Base-by-base conservation (phyloP, 2,797 vertebrate genomes). In the Gila robusta region DNA sequence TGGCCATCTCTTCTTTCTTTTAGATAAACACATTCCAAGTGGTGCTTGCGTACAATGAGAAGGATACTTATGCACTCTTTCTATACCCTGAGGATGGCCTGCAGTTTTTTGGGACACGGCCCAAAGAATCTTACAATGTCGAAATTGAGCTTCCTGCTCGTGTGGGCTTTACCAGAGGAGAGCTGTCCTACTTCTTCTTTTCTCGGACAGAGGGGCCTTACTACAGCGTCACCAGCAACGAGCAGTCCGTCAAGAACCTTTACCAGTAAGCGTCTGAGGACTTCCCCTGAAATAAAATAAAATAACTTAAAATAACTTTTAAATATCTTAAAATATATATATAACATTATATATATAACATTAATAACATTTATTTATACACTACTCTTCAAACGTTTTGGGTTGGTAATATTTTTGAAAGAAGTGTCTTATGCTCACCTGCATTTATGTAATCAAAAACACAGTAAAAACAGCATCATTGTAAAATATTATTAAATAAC, bases 11-110 rank as follows among this genome's bases (percentile, higher is more conserved):
- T 52, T 62, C 52, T 91, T 39, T 52, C 64, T 76, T 59, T 37
- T 91, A 99, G 98, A 91, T 96, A 81, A 99, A 99, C 90, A 99
- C 98, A 1, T 99, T 99, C 95, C 98, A 99, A 92, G 96, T 94
- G 0, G 96, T 97, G n/a, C 87, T 99, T 78, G 97, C 95, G 23
- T 99, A 96, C 0, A 92, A 97, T 23, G 95, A 96, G 12, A 94
- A 91, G 0, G 94, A 99, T 87, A 95, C 97, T 4, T 99, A 97
- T 0, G 93, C 93, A 49, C 92, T 99, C 87, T 98, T 98, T 93
- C 96, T 99, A 4, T 99, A 99, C 88, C 98, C 98, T 0, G 83
- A 93, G 0, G 94, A 94, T 0, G 96, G 98, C 56, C 94, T 99
- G 90, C 97, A 97, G 93, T 99, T 98, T 94, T 96, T 97, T 72